These are phyloP conservation scores for Parnassius orleans DNA, from an alignment of 2,888 invertebrate species.

Conservation along the genomic window DNA sequence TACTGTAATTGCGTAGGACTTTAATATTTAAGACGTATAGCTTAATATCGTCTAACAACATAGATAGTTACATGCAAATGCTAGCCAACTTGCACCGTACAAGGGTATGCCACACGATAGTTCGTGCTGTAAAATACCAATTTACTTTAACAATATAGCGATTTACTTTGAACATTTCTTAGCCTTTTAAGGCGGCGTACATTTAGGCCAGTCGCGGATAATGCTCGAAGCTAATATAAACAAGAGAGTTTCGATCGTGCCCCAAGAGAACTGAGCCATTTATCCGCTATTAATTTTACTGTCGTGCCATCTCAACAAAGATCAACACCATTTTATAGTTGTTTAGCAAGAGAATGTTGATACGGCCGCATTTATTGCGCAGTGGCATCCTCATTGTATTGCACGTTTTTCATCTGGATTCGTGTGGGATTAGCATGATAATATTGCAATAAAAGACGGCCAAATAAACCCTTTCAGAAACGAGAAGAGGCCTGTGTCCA, in stretches of 20 bases:
- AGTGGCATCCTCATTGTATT: constrained; percentile 28
- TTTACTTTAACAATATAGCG: constrained; percentile 75
- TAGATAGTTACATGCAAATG: constrained; percentile 31
- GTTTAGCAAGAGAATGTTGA: constrained; percentile 30
- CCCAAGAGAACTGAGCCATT: constrained; percentile 43
- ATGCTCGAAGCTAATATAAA: constrained; percentile 56
- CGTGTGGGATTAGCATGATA: constrained; percentile 23
- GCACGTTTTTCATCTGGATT: constrained; percentile 23
- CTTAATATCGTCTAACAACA: constrained; percentile 32
- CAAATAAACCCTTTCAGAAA: no score
- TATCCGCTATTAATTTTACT: constrained; percentile 55
- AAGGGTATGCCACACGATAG: constrained; percentile 62
- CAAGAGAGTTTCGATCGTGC: constrained; percentile 41
- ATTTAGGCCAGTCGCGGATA: constrained; percentile 65
- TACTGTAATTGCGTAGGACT: constrained; percentile 19
- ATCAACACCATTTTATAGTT: constrained; percentile 37
- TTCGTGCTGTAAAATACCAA: constrained; percentile 74
- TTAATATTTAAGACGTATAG: constrained; percentile 31
- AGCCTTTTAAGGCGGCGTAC: constrained; percentile 65
- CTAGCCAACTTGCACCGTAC: constrained; percentile 44
- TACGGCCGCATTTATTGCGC: constrained; percentile 25
- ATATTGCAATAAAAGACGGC: constrained; percentile 29
- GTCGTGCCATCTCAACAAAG: constrained; percentile 44
- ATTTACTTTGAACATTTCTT: constrained; percentile 66
- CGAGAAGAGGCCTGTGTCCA: no score